Evolutionary conservation across 2,113 vertebrate genomes (phyloP).

Genomic region (Lichenostomus cassidix): DNA sequence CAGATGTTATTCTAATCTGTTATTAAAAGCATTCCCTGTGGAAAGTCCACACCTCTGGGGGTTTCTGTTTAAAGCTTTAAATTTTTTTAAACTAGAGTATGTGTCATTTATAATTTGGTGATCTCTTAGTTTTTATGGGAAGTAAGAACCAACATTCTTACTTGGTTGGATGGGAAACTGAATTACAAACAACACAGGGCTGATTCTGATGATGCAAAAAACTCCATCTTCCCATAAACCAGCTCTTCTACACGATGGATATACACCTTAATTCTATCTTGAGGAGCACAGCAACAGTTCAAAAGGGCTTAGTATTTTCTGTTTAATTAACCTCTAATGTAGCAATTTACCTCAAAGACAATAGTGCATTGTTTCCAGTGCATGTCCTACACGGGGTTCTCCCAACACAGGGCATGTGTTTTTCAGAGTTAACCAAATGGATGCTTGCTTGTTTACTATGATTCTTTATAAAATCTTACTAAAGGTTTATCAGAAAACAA

Average conservation of each 20-base stretch:
- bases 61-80: background rate
- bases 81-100: background rate
- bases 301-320: background rate
- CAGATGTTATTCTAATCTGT: background rate
- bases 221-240: background rate
- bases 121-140: background rate
- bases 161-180: background rate
- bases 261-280: background rate
- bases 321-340: background rate
- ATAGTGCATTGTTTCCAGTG: background rate
- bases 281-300: background rate
- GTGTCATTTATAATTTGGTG: background rate
- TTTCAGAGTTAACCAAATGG: background rate
- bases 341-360: background rate
- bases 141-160: background rate
- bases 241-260: background rate
- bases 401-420: background rate
- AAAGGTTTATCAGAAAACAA: background rate
- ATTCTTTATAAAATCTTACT: background rate
- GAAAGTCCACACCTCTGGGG: background rate
- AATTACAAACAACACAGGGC: background rate
- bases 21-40: background rate
- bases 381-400: background rate
- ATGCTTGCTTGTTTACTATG: background rate
- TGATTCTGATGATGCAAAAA: background rate